Evolutionary conservation across 1,140 invertebrate genomes (phyloP).

Genomic region (Zelostemma sp.): DNA sequence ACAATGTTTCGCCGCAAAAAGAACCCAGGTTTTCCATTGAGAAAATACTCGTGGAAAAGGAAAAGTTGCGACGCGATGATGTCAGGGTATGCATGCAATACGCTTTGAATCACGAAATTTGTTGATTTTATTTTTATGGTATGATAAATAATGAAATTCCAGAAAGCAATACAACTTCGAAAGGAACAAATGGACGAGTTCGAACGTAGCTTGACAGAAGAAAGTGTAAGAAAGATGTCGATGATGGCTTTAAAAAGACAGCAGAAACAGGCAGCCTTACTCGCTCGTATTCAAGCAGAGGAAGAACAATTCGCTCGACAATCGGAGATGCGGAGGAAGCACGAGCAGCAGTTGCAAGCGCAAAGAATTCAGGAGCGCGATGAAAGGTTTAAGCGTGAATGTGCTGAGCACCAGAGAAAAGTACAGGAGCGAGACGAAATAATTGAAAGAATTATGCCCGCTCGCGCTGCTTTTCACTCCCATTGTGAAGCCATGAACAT

Average conservation of each 20-base stretch:
- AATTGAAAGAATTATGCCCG: conserved; percentile 55
- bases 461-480: conserved; percentile 52
- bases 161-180: conserved; percentile 53
- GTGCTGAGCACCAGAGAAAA: conserved; percentile 50
- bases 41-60: conserved; percentile 62
- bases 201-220: conserved; percentile 53
- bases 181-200: conserved; percentile 63
- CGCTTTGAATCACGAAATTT: conserved; percentile 7
- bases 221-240: conserved; percentile 53
- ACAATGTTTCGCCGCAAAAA: conserved; percentile 48
- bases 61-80: conserved; percentile 57
- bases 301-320: conserved; percentile 58
- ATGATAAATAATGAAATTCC: conserved; percentile 7
- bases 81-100: conserved; percentile 50
- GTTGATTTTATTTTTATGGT: conserved; percentile 9
- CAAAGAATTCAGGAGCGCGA: conserved; percentile 59
- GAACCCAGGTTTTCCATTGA: conserved; percentile 58
- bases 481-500: conserved; percentile 61
- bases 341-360: conserved; percentile 62
- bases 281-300: conserved; percentile 56
- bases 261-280: conserved; percentile 51
- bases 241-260: conserved; percentile 61
- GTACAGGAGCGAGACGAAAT: conserved; percentile 55
- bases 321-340: conserved; percentile 58
- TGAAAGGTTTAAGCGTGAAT: conserved; percentile 54